phyloP scores from a whole-genome alignment of 2,113 vertebrate species.

The Laticauda laticaudata region DNA sequence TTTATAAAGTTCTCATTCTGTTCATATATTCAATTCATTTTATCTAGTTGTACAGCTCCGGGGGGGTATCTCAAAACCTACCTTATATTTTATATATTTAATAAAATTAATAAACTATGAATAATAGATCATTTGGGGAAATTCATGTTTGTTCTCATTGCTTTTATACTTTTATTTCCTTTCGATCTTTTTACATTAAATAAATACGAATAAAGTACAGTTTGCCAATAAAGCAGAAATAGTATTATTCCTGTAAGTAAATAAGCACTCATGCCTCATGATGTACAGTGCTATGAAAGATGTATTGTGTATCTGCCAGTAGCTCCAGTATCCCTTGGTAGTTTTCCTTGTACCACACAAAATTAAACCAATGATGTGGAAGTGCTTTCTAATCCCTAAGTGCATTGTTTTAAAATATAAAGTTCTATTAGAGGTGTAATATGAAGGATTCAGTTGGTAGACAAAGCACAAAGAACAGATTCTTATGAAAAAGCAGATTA shows the following conservation, averaged over 20 bases:
- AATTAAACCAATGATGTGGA: conserved; percentile 17
- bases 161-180: neutral
- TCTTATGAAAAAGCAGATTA: neutral
- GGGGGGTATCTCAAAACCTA: neutral
- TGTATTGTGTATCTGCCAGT: neutral
- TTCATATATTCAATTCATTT: neutral
- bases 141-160: neutral
- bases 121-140: neutral
- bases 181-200: neutral
- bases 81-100: neutral
- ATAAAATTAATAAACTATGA: neutral
- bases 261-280: neutral
- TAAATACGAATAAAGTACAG: neutral
- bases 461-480: neutral
- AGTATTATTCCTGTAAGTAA: accelerated
- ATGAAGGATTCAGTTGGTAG: neutral
- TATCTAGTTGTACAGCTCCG: neutral
- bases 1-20: neutral
- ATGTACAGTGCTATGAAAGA: neutral
- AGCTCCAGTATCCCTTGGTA: conserved; percentile 12
- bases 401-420: neutral
- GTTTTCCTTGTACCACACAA: neutral
- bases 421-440: neutral
- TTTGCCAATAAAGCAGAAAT: accelerated
- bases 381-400: neutral